Percentiles rank a stretch among this genome's conserved stretches.
phyloP scores from a whole-genome alignment of 2,888 invertebrate species.

The Eristalinus sepulchralis region DNA sequence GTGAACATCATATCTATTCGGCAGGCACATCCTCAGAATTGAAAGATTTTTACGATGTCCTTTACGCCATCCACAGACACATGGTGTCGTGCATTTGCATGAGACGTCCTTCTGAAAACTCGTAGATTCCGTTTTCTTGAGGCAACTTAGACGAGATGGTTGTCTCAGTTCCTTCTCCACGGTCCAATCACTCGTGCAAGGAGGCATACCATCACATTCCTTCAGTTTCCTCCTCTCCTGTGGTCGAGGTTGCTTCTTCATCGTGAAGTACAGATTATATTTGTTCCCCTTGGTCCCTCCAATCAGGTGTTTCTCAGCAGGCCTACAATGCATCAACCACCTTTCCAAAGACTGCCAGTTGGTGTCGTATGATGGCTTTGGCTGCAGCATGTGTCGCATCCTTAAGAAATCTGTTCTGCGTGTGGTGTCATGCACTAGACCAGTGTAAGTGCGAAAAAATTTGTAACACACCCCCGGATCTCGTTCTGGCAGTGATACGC shows the following conservation, averaged over 20 bases:
- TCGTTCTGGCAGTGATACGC: constrained; percentile 81
- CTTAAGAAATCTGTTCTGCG: constrained; percentile 82
- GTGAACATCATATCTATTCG: not conserved
- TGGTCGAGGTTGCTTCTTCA: not conserved
- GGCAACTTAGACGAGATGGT: constrained; percentile 61
- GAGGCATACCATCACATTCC: constrained; percentile 73
- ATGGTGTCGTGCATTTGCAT: not conserved
- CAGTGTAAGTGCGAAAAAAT: constrained; percentile 82
- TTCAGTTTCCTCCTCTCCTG: not conserved
- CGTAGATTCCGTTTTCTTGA: not conserved
- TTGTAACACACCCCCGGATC: constrained; percentile 82
- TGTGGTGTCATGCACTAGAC: constrained; percentile 81
- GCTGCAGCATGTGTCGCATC: constrained; percentile 82
- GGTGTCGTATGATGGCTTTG: constrained; percentile 79
- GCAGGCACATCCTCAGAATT: not conserved
- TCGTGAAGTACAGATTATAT: constrained; percentile 3
- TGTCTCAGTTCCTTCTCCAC: constrained; percentile 24
- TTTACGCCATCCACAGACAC: not conserved
- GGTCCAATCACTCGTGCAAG: constrained; percentile 75
- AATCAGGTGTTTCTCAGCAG: constrained; percentile 73
- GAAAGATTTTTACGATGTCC: not conserved
- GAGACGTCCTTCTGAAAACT: not conserved
- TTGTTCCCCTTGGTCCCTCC: constrained; percentile 68
- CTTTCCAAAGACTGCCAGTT: constrained; percentile 82
- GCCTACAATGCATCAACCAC: constrained; percentile 71